phyloP scores from a whole-genome alignment of 2,888 invertebrate genomes.

The Polyploca ridens region DNA sequence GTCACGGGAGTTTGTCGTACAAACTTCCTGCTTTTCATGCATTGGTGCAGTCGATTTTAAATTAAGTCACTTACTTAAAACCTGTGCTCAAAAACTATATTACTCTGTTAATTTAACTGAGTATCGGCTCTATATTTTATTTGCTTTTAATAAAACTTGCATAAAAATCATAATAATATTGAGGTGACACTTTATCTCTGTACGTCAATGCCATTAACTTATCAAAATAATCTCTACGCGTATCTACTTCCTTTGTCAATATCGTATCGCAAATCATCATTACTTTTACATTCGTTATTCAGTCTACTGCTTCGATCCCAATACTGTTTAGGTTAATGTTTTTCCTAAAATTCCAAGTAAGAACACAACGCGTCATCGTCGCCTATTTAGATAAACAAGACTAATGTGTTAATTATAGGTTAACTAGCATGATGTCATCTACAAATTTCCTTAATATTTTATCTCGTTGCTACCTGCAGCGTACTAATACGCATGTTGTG shows the following conservation, averaged over 20 bases:
- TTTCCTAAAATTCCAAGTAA: background rate
- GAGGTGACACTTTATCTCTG: slow-evolving; percentile 1
- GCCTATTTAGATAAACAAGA: slow-evolving; percentile 29
- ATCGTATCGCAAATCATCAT: background rate
- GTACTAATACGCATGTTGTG: slow-evolving; percentile 24
- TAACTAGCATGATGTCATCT: slow-evolving; percentile 45
- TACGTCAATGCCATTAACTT: slow-evolving; percentile 14
- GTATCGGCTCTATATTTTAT: no score
- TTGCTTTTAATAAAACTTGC: no score
- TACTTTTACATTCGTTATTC: slow-evolving; percentile 1
- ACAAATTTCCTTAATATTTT: slow-evolving; percentile 47
- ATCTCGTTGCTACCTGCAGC: slow-evolving; percentile 31
- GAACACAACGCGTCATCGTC: background rate
- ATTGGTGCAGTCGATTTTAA: slow-evolving; percentile 30
- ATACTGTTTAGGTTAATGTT: background rate
- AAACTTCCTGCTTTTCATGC: slow-evolving; percentile 64
- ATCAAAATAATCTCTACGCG: slow-evolving; percentile 11
- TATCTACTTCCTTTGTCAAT: slow-evolving; percentile 10
- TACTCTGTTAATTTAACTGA: no score
- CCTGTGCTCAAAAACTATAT: no score
- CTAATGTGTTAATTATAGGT: slow-evolving; percentile 47
- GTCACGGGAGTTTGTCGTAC: slow-evolving; percentile 53
- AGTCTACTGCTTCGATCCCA: background rate
- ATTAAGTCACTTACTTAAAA: no score
- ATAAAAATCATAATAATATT: no score